Conservation (phyloP, 2,113 vertebrate species). For the Todiramphus saurophagus region DNA sequence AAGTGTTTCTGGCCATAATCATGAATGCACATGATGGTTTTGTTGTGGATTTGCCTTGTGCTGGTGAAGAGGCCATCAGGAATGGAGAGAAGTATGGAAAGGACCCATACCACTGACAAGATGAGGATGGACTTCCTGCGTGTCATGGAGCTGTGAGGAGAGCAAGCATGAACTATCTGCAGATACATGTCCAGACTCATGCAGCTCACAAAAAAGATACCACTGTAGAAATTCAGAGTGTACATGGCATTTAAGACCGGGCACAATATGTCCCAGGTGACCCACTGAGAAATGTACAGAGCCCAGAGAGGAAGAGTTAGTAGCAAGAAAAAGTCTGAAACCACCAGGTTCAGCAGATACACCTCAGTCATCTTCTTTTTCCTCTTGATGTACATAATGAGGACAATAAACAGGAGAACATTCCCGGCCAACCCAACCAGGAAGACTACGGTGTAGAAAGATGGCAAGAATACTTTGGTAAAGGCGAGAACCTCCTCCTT, state of each 20-base stretch:
- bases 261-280: conserved; percentile 73
- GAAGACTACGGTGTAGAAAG: conserved; percentile 69
- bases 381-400: conserved; percentile 39
- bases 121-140: background rate
- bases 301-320: conserved; percentile 80
- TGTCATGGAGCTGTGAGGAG: background rate
- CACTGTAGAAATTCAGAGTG: conserved; percentile 75
- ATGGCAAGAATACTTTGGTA: conserved; percentile 65
- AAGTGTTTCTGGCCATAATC: conserved; percentile 64
- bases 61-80: conserved; percentile 71
- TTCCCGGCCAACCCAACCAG: conserved; percentile 66
- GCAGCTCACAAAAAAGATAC: conserved; percentile 77
- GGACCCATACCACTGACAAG: conserved; percentile 44
- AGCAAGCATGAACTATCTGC: conserved; percentile 41
- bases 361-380: conserved; percentile 48
- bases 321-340: conserved; percentile 76
- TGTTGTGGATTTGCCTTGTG: background rate
- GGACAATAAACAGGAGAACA: conserved; percentile 48
- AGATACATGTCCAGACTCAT: conserved; percentile 78
- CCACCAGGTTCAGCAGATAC: conserved; percentile 73
- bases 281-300: conserved; percentile 58
- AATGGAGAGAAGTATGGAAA: conserved; percentile 66
- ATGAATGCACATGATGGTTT: conserved; percentile 42
- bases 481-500: conserved; percentile 72
- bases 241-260: conserved; percentile 70